Base-by-base conservation (phyloP, 2,888 invertebrate species). In the Eupsilia transversa region DNA sequence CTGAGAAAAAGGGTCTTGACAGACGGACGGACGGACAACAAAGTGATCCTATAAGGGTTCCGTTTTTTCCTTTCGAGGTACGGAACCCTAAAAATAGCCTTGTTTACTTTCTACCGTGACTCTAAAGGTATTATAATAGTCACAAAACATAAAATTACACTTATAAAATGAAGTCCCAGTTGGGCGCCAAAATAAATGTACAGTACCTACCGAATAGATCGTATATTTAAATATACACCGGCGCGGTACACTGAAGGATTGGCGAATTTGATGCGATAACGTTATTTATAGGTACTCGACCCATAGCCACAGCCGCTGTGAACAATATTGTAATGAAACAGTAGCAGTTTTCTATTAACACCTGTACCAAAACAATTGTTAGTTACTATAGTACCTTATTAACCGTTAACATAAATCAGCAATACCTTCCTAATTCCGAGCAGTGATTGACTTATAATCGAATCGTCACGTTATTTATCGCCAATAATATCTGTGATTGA, bases 171-270 rank as follows among this genome's bases (percentile, higher is more conserved):
- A 49, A 79, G 72, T 73, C 82, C 77, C 74, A 61, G 78, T 82
- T 85, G 83, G 84, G 80, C 79, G 84, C 83, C 80, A 82, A 86
- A 85, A 84, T 88, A 82, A 83, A 85, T 88, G 82, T 70, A 76
- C 65, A 70, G 72, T 82, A 77, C 81, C 72, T 72, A n/a, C 72
- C 57, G 72, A 78, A 72, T 56, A 49, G 57, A 74, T 82, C 86
- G 80, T 87, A 84, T 86, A 84, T 86, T 77, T 86, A 79, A 86
- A 86, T 86, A 79, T 84, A 83, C 67, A 77, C 67, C 65, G 65
- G 68, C 46, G 35, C 78, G 78, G 79, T 79, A 82, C 88, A 88
- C 80, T 88, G 87, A 79, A 76, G 79, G 77, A 83, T 88, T 87
- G 84, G 80, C 78, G 80, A 86, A 82, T 88, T 85, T 83, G 72